Conservation (phyloP, 2,113 vertebrate species). For the Myiagra hebetior region DNA sequence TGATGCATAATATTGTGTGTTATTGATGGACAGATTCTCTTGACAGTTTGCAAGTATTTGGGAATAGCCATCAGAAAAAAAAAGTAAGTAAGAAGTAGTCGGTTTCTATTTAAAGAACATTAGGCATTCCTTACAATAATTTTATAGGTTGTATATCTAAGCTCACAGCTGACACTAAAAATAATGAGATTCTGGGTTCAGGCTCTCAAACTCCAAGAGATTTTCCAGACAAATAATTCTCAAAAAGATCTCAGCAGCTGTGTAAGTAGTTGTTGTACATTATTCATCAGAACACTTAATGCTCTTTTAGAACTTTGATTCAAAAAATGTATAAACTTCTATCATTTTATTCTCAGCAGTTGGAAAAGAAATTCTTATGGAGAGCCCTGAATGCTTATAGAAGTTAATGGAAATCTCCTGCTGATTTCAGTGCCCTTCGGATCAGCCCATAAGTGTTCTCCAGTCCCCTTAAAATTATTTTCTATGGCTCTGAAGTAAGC, state of each 20-base stretch:
- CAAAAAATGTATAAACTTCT: background rate
- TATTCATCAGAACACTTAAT: constrained; percentile 35
- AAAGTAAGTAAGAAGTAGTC: background rate
- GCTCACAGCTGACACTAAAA: constrained; percentile 13
- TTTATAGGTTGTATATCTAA: background rate
- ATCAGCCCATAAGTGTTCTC: background rate
- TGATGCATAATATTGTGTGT: background rate
- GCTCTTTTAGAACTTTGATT: constrained; percentile 8
- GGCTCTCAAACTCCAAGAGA: background rate
- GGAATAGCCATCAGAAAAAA: background rate
- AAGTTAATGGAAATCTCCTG: background rate
- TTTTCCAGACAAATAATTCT: constrained; percentile 9
- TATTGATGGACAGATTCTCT: background rate
- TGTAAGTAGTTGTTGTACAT: background rate
- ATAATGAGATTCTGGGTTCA: background rate
- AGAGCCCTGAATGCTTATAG: background rate
- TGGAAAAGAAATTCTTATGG: background rate
- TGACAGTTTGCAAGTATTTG: background rate
- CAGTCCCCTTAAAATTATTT: background rate
- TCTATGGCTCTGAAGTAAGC: background rate
- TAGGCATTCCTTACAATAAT: background rate
- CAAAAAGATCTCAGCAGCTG: background rate
- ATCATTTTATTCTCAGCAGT: background rate
- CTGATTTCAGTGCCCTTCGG: background rate
- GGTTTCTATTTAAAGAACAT: background rate